Evolutionary conservation across 35 echinoderm and acorn worm species (phyloP).

Genomic region (Amphiura filiformis): DNA sequence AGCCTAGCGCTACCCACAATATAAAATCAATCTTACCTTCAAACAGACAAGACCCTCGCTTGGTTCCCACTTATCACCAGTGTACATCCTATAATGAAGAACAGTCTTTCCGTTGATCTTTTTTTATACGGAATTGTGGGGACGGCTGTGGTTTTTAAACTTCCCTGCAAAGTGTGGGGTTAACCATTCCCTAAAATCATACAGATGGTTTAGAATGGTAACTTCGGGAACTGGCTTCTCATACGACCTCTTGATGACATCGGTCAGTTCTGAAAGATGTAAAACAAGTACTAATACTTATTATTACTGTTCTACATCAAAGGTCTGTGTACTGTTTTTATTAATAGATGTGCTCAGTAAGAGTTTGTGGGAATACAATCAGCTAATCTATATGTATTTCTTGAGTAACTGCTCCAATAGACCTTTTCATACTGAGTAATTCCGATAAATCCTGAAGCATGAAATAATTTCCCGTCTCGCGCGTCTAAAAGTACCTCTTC

Average conservation of each 20-base stretch:
- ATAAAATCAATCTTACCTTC: neutral
- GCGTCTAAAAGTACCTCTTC: no score
- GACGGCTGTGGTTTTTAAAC: neutral
- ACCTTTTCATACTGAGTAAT: no score
- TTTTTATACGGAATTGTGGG: neutral
- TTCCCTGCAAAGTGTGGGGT: neutral
- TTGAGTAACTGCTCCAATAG: no score
- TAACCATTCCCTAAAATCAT: neutral
- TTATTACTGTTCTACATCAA: no score
- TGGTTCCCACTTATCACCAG: neutral
- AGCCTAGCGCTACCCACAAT: no score
- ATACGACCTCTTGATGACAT: neutral
- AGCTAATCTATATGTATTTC: no score
- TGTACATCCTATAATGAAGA: neutral
- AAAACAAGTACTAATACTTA: no score
- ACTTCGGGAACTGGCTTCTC: neutral
- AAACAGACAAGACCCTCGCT: neutral
- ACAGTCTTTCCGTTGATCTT: neutral
- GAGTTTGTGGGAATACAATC: no score
- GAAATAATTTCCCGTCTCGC: no score
- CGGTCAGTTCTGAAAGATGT: neutral
- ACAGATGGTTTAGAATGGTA: neutral
- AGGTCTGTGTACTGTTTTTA: no score
- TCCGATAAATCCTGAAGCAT: no score
- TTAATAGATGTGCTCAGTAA: no score